Percentiles rank a stretch among this genome's conserved stretches.
Evolutionary conservation across 1,140 invertebrate species (phyloP).

Genomic region (Diorhabda carinulata): DNA sequence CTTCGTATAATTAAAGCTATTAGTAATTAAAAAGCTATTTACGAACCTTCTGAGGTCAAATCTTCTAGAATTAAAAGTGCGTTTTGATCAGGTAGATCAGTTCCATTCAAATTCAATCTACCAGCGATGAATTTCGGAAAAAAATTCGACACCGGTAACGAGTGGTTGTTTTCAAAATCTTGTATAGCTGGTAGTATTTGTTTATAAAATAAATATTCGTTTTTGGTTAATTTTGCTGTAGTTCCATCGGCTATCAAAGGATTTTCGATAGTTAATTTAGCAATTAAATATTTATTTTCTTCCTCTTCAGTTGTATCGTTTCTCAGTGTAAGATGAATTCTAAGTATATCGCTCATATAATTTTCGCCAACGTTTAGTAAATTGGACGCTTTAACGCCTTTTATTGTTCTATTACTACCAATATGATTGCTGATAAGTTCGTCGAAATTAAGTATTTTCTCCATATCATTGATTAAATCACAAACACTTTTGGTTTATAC

Average conservation of each 20-base stretch:
- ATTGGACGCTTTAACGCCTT: slow-evolving; percentile 19
- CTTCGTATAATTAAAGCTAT: too few relatives aligned
- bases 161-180: slow-evolving; percentile 31
- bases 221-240: slow-evolving; percentile 42
- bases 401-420: not conserved
- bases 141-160: slow-evolving; percentile 20
- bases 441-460: slow-evolving; percentile 1
- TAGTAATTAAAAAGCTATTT: not conserved
- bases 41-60: slow-evolving; percentile 38
- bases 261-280: slow-evolving; percentile 47
- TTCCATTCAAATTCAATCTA: slow-evolving; percentile 32
- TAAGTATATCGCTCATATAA: slow-evolving; percentile 56
- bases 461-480: not conserved
- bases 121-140: slow-evolving; percentile 36
- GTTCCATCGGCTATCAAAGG: slow-evolving; percentile 46
- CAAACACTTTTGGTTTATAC: too few relatives aligned
- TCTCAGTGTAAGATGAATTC: slow-evolving; percentile 42
- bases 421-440: not conserved
- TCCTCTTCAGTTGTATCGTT: slow-evolving; percentile 22
- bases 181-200: slow-evolving; percentile 32
- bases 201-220: slow-evolving; percentile 41
- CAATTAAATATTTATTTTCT: slow-evolving; percentile 45
- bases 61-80: slow-evolving; percentile 48
- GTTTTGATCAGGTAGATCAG: slow-evolving; percentile 36
- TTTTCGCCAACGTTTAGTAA: slow-evolving; percentile 58